These are phyloP conservation scores for Stegophylla sp. DNA, from an alignment of 2,888 invertebrate genomes.

Conservation along the genomic window DNA sequence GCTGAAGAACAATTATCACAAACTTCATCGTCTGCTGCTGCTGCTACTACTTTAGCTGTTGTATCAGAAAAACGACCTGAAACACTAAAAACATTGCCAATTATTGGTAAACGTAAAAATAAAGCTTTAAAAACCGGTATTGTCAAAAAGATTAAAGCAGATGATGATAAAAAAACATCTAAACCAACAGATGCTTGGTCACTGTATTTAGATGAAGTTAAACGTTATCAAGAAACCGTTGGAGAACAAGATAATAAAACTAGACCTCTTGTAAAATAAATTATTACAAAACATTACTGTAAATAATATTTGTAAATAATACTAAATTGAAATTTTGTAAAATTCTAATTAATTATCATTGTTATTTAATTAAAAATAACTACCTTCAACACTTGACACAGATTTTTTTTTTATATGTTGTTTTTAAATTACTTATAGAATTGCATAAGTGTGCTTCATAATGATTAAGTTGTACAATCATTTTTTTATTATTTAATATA, in stretches of 20 bases:
- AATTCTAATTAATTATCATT: slow-evolving; percentile 4
- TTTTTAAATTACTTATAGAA: no score
- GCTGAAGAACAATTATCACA: slow-evolving; percentile 30
- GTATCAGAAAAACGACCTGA: slow-evolving; percentile 55
- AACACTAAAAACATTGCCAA: slow-evolving; percentile 66
- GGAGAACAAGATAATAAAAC: slow-evolving; percentile 87
- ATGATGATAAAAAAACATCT: slow-evolving; percentile 69
- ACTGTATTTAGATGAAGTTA: slow-evolving; percentile 90
- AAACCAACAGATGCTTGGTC: slow-evolving; percentile 85
- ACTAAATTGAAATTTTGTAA: slow-evolving; percentile 10
- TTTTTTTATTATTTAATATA: no score
- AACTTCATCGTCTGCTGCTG: not conserved
- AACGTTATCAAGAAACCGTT: slow-evolving; percentile 88
- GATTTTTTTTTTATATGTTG: slow-evolving; percentile 1
- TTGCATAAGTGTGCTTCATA: no score
- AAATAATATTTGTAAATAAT: slow-evolving; percentile 32
- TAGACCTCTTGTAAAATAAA: slow-evolving; percentile 87
- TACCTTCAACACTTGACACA: not conserved
- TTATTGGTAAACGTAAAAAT: slow-evolving; percentile 82
- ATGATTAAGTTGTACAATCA: no score
- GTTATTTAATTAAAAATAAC: slow-evolving; percentile 1
- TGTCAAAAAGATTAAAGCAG: slow-evolving; percentile 82
- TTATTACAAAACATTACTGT: slow-evolving; percentile 44
- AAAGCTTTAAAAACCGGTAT: slow-evolving; percentile 87
- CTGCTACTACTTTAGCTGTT: slow-evolving; percentile 4